phyloP scores from a whole-genome alignment of 1,140 invertebrate species.

The Ostrea denselamellosa region DNA sequence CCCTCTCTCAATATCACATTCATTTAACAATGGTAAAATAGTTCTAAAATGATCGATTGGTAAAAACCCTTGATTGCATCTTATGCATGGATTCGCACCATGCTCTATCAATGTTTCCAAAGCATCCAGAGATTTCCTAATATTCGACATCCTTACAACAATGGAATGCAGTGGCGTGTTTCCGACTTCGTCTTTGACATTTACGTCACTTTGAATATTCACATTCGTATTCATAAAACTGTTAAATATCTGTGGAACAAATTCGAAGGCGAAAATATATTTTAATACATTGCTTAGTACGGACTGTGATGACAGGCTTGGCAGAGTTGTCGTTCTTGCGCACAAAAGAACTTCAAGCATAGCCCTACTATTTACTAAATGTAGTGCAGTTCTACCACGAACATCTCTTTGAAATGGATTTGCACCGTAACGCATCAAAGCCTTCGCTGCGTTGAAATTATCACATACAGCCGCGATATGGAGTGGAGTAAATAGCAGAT shows the following conservation, averaged over 20 bases:
- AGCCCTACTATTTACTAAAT: background rate
- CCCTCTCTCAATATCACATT: background rate
- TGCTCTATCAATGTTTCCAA: background rate
- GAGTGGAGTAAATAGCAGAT: background rate
- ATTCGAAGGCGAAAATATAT: background rate
- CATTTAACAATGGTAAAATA: background rate
- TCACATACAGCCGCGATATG: background rate
- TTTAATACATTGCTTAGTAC: background rate
- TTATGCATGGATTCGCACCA: background rate
- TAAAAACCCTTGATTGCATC: background rate
- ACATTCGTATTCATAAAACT: background rate
- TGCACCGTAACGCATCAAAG: background rate
- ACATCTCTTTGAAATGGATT: slow-evolving; percentile 9
- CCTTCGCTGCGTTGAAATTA: background rate
- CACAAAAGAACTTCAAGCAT: background rate
- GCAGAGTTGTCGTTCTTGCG: background rate
- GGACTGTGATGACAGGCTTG: background rate
- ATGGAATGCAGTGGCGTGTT: background rate
- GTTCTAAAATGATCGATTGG: background rate
- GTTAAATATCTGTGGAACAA: background rate
- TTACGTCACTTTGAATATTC: background rate
- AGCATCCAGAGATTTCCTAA: background rate
- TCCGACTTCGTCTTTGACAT: background rate
- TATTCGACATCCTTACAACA: background rate
- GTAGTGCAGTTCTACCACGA: background rate